Percentiles rank a stretch among this genome's conserved stretches.
phyloP scores from a whole-genome alignment of 2,888 invertebrate genomes.

The Lasioglossum leucozonium region DNA sequence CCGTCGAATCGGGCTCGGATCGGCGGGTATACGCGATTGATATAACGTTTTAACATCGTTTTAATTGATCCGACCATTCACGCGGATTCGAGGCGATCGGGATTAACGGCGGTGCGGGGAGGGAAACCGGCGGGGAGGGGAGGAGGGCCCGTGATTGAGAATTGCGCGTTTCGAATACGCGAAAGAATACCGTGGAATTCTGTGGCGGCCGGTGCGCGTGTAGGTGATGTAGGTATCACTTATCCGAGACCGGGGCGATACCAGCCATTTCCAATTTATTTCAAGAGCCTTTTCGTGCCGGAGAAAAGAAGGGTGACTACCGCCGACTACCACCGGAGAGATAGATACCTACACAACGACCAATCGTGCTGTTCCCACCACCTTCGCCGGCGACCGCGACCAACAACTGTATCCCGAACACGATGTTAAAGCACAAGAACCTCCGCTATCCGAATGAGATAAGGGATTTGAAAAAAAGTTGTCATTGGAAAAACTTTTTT shows the following conservation, averaged over 20 bases:
- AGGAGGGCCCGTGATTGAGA: conserved; percentile 43
- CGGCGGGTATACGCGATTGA: conserved; percentile 13
- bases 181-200: conserved; percentile 58
- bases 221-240: conserved; percentile 77
- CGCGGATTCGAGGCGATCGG: conserved; percentile 33
- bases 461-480: too few relatives aligned
- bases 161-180: conserved; percentile 59
- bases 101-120: neutral
- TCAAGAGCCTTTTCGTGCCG: conserved; percentile 81
- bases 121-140: too few relatives aligned
- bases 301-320: conserved; percentile 74
- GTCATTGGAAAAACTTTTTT: too few relatives aligned
- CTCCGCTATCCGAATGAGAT: neutral
- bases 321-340: neutral
- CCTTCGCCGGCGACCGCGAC: neutral
- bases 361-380: neutral
- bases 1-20: neutral
- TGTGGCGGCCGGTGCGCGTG: conserved; percentile 62
- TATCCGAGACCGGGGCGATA: conserved; percentile 77
- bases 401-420: neutral
- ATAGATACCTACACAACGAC: conserved; percentile 13
- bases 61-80: conserved; percentile 62
- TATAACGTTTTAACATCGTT: conserved; percentile 51
- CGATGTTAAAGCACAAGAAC: neutral
- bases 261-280: conserved; percentile 83